Conservation (phyloP, 2,888 invertebrate species). For the Agelastica alni region DNA sequence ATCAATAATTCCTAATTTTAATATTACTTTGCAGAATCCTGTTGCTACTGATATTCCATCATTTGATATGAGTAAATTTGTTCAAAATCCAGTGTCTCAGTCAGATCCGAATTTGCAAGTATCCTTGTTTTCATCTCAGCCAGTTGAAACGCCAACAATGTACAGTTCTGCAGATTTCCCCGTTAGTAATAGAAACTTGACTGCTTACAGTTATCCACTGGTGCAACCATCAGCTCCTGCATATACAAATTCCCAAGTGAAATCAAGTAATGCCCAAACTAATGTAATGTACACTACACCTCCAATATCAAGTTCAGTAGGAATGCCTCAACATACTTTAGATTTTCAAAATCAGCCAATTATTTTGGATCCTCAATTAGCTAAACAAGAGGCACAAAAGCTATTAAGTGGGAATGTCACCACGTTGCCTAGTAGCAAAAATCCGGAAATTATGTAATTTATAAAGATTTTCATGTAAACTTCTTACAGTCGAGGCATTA, state of each 20-base stretch:
- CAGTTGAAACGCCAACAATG: slow-evolving; percentile 16
- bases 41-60: slow-evolving; percentile 10
- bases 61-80: slow-evolving; percentile 21
- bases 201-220: background rate
- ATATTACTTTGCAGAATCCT: slow-evolving; percentile 12
- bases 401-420: slow-evolving; percentile 47
- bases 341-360: slow-evolving; percentile 40
- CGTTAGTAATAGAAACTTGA: slow-evolving; percentile 21
- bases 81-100: slow-evolving; percentile 14
- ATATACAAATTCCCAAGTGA: slow-evolving; percentile 13
- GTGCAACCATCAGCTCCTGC: background rate
- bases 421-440: slow-evolving; percentile 9
- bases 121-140: slow-evolving; percentile 35
- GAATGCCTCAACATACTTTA: slow-evolving; percentile 32
- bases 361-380: slow-evolving; percentile 54
- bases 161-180: slow-evolving; percentile 25
- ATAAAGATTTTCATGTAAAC: background rate
- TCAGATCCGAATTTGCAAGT: slow-evolving; percentile 27
- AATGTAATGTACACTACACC: slow-evolving; percentile 4
- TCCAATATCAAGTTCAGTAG: background rate
- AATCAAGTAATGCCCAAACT: slow-evolving; percentile 16
- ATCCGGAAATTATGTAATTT: slow-evolving; percentile 13
- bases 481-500: slow-evolving; percentile 5
- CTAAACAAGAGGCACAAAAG: slow-evolving; percentile 54
- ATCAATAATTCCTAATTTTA: slow-evolving; percentile 38